Conservation (phyloP, 2,113 vertebrate species). For the Phodopus roborovskii region DNA sequence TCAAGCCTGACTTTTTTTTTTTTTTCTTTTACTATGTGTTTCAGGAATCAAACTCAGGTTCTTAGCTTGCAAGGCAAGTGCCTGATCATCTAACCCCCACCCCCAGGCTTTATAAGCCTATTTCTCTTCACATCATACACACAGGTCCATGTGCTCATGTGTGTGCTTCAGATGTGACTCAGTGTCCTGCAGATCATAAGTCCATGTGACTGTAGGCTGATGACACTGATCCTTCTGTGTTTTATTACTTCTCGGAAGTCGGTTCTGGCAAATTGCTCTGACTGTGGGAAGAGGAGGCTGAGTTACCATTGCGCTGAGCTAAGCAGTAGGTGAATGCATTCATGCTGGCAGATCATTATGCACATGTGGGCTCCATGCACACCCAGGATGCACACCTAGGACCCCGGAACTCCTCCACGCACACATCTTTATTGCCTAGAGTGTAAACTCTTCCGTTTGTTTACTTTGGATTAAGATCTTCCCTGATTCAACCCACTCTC, state of each 20-base stretch:
- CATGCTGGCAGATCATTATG: not conserved
- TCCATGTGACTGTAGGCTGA: accelerated
- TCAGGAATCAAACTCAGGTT: not conserved
- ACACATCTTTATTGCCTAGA: not conserved
- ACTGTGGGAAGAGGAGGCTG: not conserved
- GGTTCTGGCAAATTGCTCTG: not conserved
- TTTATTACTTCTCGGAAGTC: not conserved
- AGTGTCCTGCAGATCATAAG: not conserved
- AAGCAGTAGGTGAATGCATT: not conserved
- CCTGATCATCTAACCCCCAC: no score
- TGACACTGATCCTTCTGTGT: no score
- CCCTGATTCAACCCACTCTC: not conserved
- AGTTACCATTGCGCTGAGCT: not conserved
- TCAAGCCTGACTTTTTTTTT: not conserved
- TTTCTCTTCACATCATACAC: not conserved
- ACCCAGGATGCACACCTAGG: no score
- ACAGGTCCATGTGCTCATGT: accelerated
- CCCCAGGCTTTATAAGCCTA: accelerated
- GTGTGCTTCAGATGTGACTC: not conserved
- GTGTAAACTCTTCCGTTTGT: not conserved
- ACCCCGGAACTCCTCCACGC: not conserved
- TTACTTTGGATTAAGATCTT: not conserved
- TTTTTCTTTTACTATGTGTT: no score
- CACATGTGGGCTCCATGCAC: no score
- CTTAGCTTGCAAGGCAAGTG: not conserved